Conservation (phyloP, 2,113 vertebrate genomes). For the Eclectus roratus region DNA sequence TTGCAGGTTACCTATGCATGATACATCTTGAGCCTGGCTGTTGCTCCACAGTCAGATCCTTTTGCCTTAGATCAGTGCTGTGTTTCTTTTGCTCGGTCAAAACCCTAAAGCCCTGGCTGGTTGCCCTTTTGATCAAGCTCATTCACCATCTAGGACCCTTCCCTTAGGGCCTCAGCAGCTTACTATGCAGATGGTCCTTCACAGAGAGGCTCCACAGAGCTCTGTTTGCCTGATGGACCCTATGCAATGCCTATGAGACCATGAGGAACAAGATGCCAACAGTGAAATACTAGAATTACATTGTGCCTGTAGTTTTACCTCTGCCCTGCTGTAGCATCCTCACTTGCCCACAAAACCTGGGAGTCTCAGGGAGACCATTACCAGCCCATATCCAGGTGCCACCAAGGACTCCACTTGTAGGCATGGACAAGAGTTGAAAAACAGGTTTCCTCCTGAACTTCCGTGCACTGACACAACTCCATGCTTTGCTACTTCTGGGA, state of each 20-base stretch:
- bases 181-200: not conserved
- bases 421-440: not conserved
- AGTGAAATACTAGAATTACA: not conserved
- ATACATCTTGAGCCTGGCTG: not conserved
- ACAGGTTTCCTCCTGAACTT: not conserved
- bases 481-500: not conserved
- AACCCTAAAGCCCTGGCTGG: not conserved
- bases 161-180: not conserved
- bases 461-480: not conserved
- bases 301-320: not conserved
- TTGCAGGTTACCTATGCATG: not conserved
- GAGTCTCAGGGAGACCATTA: not conserved
- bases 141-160: not conserved
- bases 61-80: not conserved
- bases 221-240: not conserved
- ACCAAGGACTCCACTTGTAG: not conserved
- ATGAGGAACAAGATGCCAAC: not conserved
- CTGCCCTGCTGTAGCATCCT: not conserved
- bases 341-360: not conserved
- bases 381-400: not conserved
- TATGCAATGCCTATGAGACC: not conserved
- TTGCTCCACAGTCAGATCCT: not conserved
- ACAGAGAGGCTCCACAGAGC: not conserved
- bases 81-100: not conserved
- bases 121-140: not conserved